Percentiles rank a stretch among this genome's conserved stretches.
phyloP scores from a whole-genome alignment of 2,888 invertebrate genomes.

The Ornithoptera priamus region DNA sequence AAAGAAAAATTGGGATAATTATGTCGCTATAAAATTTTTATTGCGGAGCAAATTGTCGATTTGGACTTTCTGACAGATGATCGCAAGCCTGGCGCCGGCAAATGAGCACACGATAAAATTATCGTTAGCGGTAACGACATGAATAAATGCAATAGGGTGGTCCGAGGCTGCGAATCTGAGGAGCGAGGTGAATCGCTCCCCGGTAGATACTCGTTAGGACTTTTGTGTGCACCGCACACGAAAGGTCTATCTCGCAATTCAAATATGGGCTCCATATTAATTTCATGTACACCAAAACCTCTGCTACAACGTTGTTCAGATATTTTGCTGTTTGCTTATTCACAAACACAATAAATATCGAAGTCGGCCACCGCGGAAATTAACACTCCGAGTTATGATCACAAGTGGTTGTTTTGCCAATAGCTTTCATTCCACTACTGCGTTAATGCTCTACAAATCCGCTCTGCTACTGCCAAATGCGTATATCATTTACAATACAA shows the following conservation, averaged over 20 bases:
- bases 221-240: conserved; percentile 59
- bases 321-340: conserved; percentile 14
- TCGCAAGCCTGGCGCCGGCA: conserved; percentile 75
- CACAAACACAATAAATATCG: conserved; percentile 7
- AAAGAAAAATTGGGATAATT: conserved; percentile 73
- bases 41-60: conserved; percentile 78
- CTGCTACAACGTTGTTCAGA: conserved; percentile 3
- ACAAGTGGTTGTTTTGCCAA: conserved; percentile 23
- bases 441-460: conserved; percentile 28
- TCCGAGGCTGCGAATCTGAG: conserved; percentile 55
- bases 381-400: conserved; percentile 24
- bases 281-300: conserved; percentile 28
- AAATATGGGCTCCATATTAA: conserved; percentile 28
- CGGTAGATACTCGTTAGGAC: conserved; percentile 62
- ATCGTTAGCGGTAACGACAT: conserved; percentile 81
- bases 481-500: conserved; percentile 22
- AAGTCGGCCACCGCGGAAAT: conserved; percentile 17
- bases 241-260: conserved; percentile 32
- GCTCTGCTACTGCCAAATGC: conserved; percentile 24
- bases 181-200: conserved; percentile 39
- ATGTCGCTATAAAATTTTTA: conserved; percentile 77
- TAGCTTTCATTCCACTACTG: conserved; percentile 23
- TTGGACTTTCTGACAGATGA: conserved; percentile 76
- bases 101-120: conserved; percentile 82
- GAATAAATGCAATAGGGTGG: conserved; percentile 80